Evolutionary conservation across 2,113 vertebrate species (phyloP).

Genomic region (Columba janthina): DNA sequence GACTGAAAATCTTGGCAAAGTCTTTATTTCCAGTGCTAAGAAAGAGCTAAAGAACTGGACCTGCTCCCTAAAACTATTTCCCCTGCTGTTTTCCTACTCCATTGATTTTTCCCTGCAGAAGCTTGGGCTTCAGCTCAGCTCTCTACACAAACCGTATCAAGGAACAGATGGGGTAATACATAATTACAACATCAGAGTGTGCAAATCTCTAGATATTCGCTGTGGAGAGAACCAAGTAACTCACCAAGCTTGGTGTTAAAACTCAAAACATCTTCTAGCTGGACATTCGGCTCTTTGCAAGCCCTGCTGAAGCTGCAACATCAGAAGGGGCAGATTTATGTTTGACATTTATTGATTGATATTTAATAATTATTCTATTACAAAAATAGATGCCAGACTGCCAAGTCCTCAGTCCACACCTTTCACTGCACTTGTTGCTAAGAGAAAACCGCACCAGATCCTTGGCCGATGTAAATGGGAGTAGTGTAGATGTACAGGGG

Average conservation of each 20-base stretch:
- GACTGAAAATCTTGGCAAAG: neutral
- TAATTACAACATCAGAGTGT: neutral
- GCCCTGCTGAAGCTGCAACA: neutral
- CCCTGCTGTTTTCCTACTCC: neutral
- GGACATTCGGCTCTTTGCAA: neutral
- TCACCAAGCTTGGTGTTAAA: fast-evolving
- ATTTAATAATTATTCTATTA: neutral
- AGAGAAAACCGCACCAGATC: neutral
- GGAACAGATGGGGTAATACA: neutral
- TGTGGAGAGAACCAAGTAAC: neutral
- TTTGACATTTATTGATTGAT: neutral
- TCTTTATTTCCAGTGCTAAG: neutral
- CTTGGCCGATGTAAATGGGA: neutral
- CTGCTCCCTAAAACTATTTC: neutral
- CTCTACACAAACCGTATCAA: neutral
- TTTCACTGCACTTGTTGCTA: neutral
- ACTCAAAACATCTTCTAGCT: neutral
- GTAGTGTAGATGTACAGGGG: neutral
- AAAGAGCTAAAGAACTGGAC: neutral
- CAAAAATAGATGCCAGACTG: neutral
- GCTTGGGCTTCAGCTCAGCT: neutral
- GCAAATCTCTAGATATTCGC: neutral
- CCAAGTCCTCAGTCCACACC: neutral
- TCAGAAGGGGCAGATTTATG: neutral
- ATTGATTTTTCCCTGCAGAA: neutral